A percentile compares a stretch with the other conserved stretches of the same genome.
phyloP scores from a whole-genome alignment of 2,888 invertebrate genomes.

The Apodemia mormo region DNA sequence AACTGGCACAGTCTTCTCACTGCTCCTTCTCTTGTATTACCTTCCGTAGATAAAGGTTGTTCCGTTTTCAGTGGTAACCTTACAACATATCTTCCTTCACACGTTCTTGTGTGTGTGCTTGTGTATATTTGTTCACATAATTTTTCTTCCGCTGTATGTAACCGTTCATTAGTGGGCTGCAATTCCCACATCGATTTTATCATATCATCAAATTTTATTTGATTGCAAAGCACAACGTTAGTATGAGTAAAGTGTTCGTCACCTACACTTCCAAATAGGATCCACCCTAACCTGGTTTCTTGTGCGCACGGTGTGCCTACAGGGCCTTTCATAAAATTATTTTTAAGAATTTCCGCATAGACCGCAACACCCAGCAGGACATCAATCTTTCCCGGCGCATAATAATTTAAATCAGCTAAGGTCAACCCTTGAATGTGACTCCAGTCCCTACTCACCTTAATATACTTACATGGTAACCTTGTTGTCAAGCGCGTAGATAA shows the following conservation, averaged over 20 bases:
- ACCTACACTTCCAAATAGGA: constrained; percentile 30
- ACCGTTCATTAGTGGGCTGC: not conserved
- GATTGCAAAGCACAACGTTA: not conserved
- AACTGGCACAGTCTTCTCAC: not conserved
- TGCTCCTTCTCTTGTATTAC: not conserved
- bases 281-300: constrained; percentile 35
- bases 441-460: constrained; percentile 15
- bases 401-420: constrained; percentile 29
- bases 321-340: constrained; percentile 29
- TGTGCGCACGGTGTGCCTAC: constrained; percentile 35
- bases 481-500: constrained; percentile 24
- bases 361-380: not conserved
- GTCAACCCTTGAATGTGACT: constrained; percentile 24
- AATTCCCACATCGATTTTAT: not conserved
- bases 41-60: not conserved
- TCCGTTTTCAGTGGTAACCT: not conserved
- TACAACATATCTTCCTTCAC: constrained; percentile 6
- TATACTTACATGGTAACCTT: constrained; percentile 16
- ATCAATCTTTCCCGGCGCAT: not conserved
- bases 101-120: not conserved
- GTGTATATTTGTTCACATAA: constrained; percentile 1
- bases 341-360: not conserved
- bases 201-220: not conserved
- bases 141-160: not conserved
- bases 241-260: not conserved